phyloP scores from a whole-genome alignment of 1,140 invertebrate species.

The Philaenus spumarius region DNA sequence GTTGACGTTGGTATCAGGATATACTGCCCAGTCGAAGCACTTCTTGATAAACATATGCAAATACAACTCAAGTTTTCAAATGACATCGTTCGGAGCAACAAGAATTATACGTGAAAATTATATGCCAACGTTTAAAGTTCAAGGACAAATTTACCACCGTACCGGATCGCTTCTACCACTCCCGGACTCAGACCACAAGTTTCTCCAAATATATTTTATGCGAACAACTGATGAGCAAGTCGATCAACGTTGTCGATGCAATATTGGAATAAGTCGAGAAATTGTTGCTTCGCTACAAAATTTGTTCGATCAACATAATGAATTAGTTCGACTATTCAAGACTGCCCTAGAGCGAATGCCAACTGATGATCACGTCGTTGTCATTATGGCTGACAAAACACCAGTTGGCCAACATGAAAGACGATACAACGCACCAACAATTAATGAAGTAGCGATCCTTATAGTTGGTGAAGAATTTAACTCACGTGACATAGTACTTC shows the following conservation, averaged over 20 bases:
- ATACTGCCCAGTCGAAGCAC: slow-evolving; percentile 5
- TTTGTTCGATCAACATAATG: slow-evolving; percentile 38
- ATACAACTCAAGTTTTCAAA: slow-evolving; percentile 30
- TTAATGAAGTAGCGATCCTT: slow-evolving; percentile 41
- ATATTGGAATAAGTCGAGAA: slow-evolving; percentile 30
- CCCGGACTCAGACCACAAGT: slow-evolving; percentile 24
- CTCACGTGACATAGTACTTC: slow-evolving; percentile 39
- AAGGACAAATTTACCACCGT: slow-evolving; percentile 34
- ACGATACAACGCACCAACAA: slow-evolving; percentile 40
- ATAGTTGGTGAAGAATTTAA: slow-evolving; percentile 38
- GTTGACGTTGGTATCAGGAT: slow-evolving; percentile 3
- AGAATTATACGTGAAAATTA: slow-evolving; percentile 28
- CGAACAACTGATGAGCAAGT: slow-evolving; percentile 34
- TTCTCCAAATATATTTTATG: slow-evolving; percentile 40
- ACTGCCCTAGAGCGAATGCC: slow-evolving; percentile 36
- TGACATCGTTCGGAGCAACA: slow-evolving; percentile 31
- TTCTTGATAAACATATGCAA: slow-evolving; percentile 25
- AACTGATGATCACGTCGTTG: slow-evolving; percentile 36
- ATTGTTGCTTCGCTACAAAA: slow-evolving; percentile 35
- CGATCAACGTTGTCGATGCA: slow-evolving; percentile 36
- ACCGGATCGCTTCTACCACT: slow-evolving; percentile 33
- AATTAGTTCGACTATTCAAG: slow-evolving; percentile 38
- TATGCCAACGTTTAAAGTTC: slow-evolving; percentile 17
- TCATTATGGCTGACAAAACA: slow-evolving; percentile 37
- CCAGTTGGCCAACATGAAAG: slow-evolving; percentile 38